Evolutionary conservation across 2,113 vertebrate genomes (phyloP).

Genomic region (Heterotis niloticus): DNA sequence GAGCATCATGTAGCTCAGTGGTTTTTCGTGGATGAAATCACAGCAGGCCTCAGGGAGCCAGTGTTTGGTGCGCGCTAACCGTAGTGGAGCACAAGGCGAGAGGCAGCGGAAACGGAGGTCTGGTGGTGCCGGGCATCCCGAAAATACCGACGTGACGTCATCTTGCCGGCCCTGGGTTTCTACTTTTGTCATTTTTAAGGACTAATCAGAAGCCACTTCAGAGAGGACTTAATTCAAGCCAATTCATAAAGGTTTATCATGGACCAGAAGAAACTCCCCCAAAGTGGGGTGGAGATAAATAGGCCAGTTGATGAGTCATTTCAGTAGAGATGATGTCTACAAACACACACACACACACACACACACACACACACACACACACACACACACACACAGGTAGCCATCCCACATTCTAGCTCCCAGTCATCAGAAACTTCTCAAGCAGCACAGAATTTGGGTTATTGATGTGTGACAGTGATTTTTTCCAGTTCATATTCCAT

Average conservation of each 20-base stretch:
- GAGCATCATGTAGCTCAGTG: no score
- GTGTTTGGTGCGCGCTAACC: not conserved
- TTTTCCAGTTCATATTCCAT: not conserved
- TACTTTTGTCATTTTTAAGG: not conserved
- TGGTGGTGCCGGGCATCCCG: not conserved
- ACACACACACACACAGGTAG: not conserved
- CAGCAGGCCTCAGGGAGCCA: no score
- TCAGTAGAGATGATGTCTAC: not conserved
- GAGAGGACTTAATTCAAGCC: not conserved
- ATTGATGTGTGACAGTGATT: not conserved
- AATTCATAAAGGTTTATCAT: not conserved
- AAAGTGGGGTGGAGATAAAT: not conserved
- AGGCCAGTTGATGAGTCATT: not conserved
- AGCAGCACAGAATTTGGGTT: not conserved
- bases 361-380: not conserved
- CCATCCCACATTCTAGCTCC: not conserved
- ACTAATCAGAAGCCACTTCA: not conserved
- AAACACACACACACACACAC: not conserved
- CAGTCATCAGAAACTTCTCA: not conserved
- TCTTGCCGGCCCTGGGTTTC: not conserved
- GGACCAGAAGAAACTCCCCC: not conserved
- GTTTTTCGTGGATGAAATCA: no score
- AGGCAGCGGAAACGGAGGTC: no score
- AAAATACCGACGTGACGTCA: not conserved
- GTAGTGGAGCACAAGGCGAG: not conserved